Evolutionary conservation across 2,113 vertebrate species (phyloP).

Genomic region (Bubo blakistoni): DNA sequence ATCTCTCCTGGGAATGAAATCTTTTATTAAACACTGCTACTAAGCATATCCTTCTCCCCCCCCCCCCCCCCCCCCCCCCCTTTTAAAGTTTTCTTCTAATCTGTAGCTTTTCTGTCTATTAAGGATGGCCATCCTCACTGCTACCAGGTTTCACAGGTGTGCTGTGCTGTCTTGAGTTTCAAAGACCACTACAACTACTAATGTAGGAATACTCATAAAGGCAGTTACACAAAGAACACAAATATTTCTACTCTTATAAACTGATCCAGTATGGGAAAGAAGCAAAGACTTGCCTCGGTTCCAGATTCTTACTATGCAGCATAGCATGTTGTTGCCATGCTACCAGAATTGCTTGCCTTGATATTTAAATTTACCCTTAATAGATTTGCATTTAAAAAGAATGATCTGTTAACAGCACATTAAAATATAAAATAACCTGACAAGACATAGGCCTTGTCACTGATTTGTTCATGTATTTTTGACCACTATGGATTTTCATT

Average conservation of each 20-base stretch:
- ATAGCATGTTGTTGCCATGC: conserved; percentile 8
- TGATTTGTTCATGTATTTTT: conserved; percentile 20
- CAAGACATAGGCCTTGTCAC: conserved; percentile 4
- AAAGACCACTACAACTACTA: not conserved
- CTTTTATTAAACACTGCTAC: not conserved
- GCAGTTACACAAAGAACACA: not conserved
- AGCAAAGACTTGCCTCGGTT: not conserved
- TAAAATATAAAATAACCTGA: conserved; percentile 26
- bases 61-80: accelerated
- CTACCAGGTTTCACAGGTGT: not conserved
- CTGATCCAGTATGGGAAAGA: not conserved
- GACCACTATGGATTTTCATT: not conserved
- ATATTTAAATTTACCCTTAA: conserved; percentile 63
- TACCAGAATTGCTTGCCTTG: not conserved
- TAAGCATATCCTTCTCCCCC: not conserved
- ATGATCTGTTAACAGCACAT: conserved; percentile 42
- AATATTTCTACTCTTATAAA: not conserved
- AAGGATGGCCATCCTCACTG: not conserved
- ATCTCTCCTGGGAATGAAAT: not conserved
- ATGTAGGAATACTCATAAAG: not conserved
- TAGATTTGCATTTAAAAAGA: conserved; percentile 58
- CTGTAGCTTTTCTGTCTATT: not conserved
- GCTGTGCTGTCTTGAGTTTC: not conserved
- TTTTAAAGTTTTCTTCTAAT: not conserved
- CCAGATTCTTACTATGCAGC: not conserved